Evolutionary conservation across 2,888 invertebrate species (phyloP), one percentile per base, ranked within the genome.

Genomic region (Morpho helenor): DNA sequence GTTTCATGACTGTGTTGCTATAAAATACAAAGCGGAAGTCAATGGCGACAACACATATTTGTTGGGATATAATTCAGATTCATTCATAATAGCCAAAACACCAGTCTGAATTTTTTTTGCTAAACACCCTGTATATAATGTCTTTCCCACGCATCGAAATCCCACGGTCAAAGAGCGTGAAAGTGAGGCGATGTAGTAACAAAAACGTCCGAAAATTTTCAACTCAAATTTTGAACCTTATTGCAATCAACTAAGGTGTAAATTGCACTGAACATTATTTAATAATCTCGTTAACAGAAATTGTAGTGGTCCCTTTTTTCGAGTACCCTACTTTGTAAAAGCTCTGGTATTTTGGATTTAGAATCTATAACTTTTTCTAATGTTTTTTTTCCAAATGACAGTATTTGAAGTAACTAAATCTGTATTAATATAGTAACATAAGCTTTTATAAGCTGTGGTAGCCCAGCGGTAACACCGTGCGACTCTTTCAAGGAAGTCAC

Each of bases 121-220:
- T 22, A 40, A 55, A 49, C 59, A 52, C 8, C 9, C 41, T 43
- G 40, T 56, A 41, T 51, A 49, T 46, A 9, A 40, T 42, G 23
- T 46, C 51, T 46, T 66, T 68, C 65, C 57, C 66, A 67, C 64
- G 57, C 60, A 58, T 56, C 49, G 42, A 51, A 57, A 48, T 69
- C 67, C 65, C 67, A 68, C 65, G 65, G 56, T 51, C 67, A 63
- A 49, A 50, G 57, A 66, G 66, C 68, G 68, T 73, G 66, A 69
- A 71, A 73, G 62, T 65, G 68, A 69, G 59, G 61, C 64, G 58
- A 59, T 59, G 53, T 47, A 44, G 44, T 52, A 60, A 61, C 64
- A 54, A 65, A 52, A 62, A 46, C 50, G 43, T 52, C 59, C 52
- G 49, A 58, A 52, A 44, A 49, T 52, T 48, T 42, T 7, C 9